These are phyloP conservation scores for Chydorus sphaericus DNA, from an alignment of 2,888 invertebrate genomes.

Conservation along the genomic window DNA sequence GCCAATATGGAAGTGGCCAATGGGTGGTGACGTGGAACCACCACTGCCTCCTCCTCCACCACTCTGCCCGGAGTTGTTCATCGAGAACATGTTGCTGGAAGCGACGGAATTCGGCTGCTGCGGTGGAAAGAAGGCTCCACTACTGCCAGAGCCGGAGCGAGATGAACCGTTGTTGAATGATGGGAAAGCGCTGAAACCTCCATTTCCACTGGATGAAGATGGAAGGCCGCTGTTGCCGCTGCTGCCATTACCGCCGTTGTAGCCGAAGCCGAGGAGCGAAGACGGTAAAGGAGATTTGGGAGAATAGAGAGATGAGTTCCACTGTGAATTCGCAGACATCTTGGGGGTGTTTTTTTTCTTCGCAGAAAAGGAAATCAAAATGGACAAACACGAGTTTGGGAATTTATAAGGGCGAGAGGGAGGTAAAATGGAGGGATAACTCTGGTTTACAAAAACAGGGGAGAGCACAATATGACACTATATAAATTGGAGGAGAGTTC, in stretches of 20 bases:
- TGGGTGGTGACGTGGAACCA: background rate
- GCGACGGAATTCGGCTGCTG: background rate
- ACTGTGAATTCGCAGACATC: slow-evolving; percentile 4
- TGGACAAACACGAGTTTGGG: background rate
- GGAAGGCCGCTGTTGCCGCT: background rate
- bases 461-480: background rate
- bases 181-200: background rate
- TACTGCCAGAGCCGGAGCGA: background rate
- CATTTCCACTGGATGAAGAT: background rate
- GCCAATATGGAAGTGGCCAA: slow-evolving; percentile 14
- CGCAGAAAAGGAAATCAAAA: background rate
- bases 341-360: background rate
- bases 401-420: no score
- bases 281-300: background rate
- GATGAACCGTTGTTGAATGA: no score
- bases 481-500: slow-evolving; percentile 1
- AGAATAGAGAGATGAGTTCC: slow-evolving; percentile 5
- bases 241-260: slow-evolving; percentile 1
- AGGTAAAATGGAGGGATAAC: background rate
- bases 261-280: slow-evolving; percentile 4
- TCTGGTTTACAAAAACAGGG: background rate
- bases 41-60: background rate
- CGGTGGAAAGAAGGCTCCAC: background rate
- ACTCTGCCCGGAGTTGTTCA: background rate
- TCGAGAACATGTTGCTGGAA: background rate